Conservation (phyloP, 2,113 vertebrate species). For the Pao palembangensis region DNA sequence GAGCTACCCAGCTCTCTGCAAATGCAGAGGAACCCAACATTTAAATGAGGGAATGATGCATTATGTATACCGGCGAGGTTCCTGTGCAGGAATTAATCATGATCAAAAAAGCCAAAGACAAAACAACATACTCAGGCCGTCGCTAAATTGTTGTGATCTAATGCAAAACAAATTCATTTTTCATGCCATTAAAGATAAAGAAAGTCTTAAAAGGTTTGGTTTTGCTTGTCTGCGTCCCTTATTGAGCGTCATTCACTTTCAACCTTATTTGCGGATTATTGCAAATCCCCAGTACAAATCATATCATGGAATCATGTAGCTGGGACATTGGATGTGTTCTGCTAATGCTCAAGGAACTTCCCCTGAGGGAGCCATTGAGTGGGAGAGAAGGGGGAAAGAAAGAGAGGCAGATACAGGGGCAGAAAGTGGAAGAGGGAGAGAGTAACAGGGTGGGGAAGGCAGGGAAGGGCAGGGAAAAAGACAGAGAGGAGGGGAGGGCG, state of each 20-base stretch:
- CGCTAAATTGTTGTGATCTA: slow-evolving; percentile 66
- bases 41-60: slow-evolving; percentile 71
- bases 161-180: slow-evolving; percentile 70
- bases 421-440: slow-evolving; percentile 39
- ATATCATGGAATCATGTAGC: slow-evolving; percentile 79
- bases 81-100: slow-evolving; percentile 66
- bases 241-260: slow-evolving; percentile 72
- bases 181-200: slow-evolving; percentile 71
- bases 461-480: slow-evolving; percentile 57
- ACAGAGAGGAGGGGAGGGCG: slow-evolving; percentile 51
- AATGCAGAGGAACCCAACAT: slow-evolving; percentile 63
- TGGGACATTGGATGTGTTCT: slow-evolving; percentile 80
- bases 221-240: slow-evolving; percentile 68
- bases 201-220: slow-evolving; percentile 72
- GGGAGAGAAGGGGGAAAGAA: slow-evolving; percentile 39
- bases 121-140: slow-evolving; percentile 61
- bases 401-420: slow-evolving; percentile 44
- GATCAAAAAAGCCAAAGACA: slow-evolving; percentile 67
- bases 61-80: slow-evolving; percentile 70
- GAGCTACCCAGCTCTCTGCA: slow-evolving; percentile 55
- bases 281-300: slow-evolving; percentile 77
- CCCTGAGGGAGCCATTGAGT: slow-evolving; percentile 69
- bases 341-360: slow-evolving; percentile 69
- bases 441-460: slow-evolving; percentile 51
- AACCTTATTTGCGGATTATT: slow-evolving; percentile 66